phyloP scores from a whole-genome alignment of 2,113 vertebrate species.

The Drymodes brunneopygia region DNA sequence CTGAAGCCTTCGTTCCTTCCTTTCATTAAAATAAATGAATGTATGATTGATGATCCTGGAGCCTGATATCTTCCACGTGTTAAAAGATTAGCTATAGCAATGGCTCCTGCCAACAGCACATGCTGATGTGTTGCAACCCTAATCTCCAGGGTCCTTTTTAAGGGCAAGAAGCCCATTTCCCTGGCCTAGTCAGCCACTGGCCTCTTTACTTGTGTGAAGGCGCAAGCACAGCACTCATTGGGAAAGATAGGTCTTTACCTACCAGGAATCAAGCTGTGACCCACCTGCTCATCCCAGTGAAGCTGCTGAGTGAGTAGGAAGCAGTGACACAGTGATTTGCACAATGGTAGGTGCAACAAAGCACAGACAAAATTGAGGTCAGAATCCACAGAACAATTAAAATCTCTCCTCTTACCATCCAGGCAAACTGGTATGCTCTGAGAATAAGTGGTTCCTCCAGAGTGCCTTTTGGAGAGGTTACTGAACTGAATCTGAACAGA shows the following conservation, averaged over 20 bases:
- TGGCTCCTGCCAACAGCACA: constrained; percentile 1
- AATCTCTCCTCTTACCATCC: background rate
- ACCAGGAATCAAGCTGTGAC: background rate
- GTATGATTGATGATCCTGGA: constrained; percentile 6
- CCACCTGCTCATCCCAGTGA: background rate
- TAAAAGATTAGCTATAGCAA: constrained; percentile 7
- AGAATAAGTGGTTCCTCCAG: background rate
- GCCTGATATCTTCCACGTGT: background rate
- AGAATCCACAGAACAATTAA: background rate
- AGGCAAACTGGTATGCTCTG: background rate
- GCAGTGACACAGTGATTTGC: background rate
- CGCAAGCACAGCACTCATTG: background rate
- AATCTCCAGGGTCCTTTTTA: background rate
- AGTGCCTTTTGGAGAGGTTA: background rate
- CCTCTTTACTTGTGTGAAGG: background rate
- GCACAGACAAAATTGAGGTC: background rate
- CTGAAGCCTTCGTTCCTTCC: background rate
- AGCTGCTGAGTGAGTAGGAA: background rate
- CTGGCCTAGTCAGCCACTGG: background rate
- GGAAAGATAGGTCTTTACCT: background rate
- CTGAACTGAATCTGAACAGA: background rate
- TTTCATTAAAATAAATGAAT: constrained; percentile 29
- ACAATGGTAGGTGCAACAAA: background rate
- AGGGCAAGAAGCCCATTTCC: background rate
- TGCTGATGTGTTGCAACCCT: background rate